phyloP scores from a whole-genome alignment of 2,888 invertebrate genomes.

The Drosophila anomalipes region DNA sequence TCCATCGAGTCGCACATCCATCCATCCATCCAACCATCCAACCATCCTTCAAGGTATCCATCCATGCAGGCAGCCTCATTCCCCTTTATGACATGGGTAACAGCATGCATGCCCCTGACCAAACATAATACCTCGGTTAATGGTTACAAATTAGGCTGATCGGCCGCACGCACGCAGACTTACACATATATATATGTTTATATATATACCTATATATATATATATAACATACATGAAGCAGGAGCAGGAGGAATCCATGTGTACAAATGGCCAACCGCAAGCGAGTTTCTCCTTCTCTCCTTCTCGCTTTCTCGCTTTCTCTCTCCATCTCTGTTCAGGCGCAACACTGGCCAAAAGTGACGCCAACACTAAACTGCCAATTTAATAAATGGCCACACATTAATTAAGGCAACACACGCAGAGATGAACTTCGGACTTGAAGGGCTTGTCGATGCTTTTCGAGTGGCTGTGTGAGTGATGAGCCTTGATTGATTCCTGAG shows the following conservation, averaged over 20 bases:
- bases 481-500: slow-evolving; percentile 83
- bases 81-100: slow-evolving; percentile 37
- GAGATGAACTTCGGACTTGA: slow-evolving; percentile 39
- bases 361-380: slow-evolving; percentile 80
- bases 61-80: slow-evolving; percentile 10
- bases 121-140: slow-evolving; percentile 79
- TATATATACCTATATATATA: neutral
- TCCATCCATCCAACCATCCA: slow-evolving; percentile 18
- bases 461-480: slow-evolving; percentile 77
- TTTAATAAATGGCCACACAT: slow-evolving; percentile 83
- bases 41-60: slow-evolving; percentile 28
- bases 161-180: slow-evolving; percentile 62
- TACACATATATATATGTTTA: slow-evolving; percentile 8
- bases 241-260: slow-evolving; percentile 41
- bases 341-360: slow-evolving; percentile 48
- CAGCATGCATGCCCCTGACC: slow-evolving; percentile 65
- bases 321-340: neutral
- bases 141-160: slow-evolving; percentile 83
- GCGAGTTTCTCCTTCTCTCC: slow-evolving; percentile 32
- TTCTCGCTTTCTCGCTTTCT: slow-evolving; percentile 17
- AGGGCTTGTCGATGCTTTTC: slow-evolving; percentile 41
- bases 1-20: slow-evolving; percentile 19
- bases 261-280: slow-evolving; percentile 58
- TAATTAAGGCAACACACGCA: slow-evolving; percentile 75
- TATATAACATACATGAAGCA: neutral